These are phyloP conservation scores for Rhynchophorus ferrugineus DNA, from an alignment of 1,140 invertebrate genomes.

Conservation along the genomic window DNA sequence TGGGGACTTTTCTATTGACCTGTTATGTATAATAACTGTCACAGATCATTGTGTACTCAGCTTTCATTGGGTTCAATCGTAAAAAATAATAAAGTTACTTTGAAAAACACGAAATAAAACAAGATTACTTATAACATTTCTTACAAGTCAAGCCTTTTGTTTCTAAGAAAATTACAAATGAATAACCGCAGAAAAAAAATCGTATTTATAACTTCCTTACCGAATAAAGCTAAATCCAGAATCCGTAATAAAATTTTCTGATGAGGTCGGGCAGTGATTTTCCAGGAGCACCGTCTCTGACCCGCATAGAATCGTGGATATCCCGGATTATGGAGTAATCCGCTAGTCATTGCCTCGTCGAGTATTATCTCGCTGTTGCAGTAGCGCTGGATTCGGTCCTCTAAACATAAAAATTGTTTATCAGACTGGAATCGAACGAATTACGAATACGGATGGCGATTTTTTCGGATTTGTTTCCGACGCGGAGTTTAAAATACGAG, in stretches of 20 bases:
- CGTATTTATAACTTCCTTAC: conserved; percentile 35
- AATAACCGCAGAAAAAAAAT: no score
- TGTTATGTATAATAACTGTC: neutral
- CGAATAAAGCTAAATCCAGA: conserved; percentile 51
- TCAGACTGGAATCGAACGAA: no score
- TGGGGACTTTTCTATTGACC: no score
- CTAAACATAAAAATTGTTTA: conserved; percentile 27
- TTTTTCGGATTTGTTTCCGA: conserved; percentile 1
- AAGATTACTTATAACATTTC: no score
- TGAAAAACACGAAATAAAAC: no score
- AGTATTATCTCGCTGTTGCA: conserved; percentile 48
- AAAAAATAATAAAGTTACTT: no score
- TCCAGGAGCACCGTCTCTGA: conserved; percentile 47
- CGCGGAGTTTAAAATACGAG: no score
- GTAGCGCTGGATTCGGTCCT: conserved; percentile 40
- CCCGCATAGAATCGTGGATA: conserved; percentile 57
- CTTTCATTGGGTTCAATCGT: no score
- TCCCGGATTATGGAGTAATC: conserved; percentile 53
- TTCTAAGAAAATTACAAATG: no score
- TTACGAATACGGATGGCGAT: conserved; percentile 1
- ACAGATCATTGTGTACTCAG: no score
- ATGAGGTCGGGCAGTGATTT: conserved; percentile 42
- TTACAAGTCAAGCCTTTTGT: no score
- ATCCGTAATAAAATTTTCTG: conserved; percentile 48
- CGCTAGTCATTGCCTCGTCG: conserved; percentile 39